Base-by-base conservation (phyloP, 2,113 vertebrate species). In the cattle (Bos taurus) region DNA sequence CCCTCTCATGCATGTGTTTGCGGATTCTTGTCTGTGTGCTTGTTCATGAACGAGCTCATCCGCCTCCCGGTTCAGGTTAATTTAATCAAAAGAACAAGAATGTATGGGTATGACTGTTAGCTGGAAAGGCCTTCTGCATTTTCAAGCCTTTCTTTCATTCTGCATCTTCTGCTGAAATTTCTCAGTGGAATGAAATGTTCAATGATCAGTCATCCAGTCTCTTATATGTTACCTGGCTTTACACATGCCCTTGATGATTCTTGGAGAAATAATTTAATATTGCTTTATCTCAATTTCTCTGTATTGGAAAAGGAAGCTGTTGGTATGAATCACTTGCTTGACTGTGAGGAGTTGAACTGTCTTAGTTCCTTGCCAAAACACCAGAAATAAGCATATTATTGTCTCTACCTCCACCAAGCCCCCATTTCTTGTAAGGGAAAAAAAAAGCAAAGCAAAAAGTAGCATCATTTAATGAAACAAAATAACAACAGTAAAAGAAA, bases 1-100 rank as follows among this genome's bases (percentile, higher is more conserved):
- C 52, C 81, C 12, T 43, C 96, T 50, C 98, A 98, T 99, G 99
- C 99, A 99, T 99, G 99, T 99, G 98, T 99, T 99, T 99, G 98
- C 98, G 97, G 97, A 98, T 98, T 98, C 94, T 97, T 21, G 87
- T 98, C 96, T 96, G 91, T 99, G 98, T 98, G 98, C 98, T 92
- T 98, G 98, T 97, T 97, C 98, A 97, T 98, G 97, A 98, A 52
- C 84, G 97, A 97, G 88, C 97, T 98, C 98, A 98, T 98, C 98
- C 84, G 98, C 96, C 98, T 98, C 98, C 92, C 93, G 85, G 98
- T 98, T 98, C 98, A 99, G 99, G 98, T 98, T 97, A 98, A 91
- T 98, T 97, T 98, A 92, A 86, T 97, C 13, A 86, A 94, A 89
- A 80, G 62, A 98, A 97, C 98, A 98, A 98, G 98, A 98, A 98